Evolutionary conservation across 2,113 vertebrate genomes (phyloP), one percentile per base, ranked within the genome.

Genomic region (Mustelus asterias): DNA sequence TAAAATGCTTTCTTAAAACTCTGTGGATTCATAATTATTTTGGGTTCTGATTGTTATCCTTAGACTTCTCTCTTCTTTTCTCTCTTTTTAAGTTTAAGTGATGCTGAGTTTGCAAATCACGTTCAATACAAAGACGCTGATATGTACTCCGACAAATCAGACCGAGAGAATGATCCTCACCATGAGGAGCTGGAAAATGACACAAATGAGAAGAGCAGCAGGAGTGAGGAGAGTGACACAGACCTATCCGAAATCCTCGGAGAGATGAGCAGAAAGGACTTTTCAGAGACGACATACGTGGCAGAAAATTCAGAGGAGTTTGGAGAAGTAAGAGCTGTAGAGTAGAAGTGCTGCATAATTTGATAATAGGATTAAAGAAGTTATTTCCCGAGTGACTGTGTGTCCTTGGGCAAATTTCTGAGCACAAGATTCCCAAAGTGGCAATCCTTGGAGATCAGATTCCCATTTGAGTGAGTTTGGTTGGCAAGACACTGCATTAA

Each of bases 191-290:
- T 99, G 1, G 99, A 99, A 96, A 98, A 99, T 0, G 99, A 99
- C 70, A 98, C 97, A 14, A 29, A 99, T 97, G 99, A 98, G 86
- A 99, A 99, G 97, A 99, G 99, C 0, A 98, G 98, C 90, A 99
- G 99, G 97, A 99, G 99, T 0, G 99, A 99, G 96, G 99, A 99
- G 97, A 99, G 99, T 0, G 99, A 99, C 96, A 99, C 98, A 0
- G 99, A 99, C 96, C 99, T 99, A 0, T 99, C 99, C 0, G 99
- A 99, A 96, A 98, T 99, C 29, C 99, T 99, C 33, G 99, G 99
- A 22, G 99, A 99, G 97, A 99, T 99, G 0, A 99, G 98, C 0
- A 93, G 60, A 58, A 93, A 93, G 60, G 60, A 80, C 98, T 0
- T 99, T 99, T 95, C 97, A 90, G 99, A 99, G 97, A 99, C 99